Percentiles rank a stretch among this genome's conserved stretches.
phyloP scores from a whole-genome alignment of 2,888 invertebrate genomes.

The Drosophila subsilvestris region DNA sequence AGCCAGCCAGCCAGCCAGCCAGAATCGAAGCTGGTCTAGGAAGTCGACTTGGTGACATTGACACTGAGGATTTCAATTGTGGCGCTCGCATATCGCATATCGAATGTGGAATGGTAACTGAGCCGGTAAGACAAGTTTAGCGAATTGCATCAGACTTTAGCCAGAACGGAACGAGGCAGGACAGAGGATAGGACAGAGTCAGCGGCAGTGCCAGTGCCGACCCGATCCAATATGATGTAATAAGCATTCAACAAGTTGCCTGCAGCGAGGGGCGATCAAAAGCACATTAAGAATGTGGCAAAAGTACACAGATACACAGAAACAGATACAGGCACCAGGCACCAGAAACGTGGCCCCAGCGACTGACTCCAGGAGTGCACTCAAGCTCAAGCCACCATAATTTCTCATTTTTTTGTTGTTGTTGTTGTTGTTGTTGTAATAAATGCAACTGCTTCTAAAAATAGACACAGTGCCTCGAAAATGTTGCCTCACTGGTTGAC shows the following conservation, averaged over 20 bases:
- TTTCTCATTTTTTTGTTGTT: conserved; percentile 73
- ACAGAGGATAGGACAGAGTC: conserved; percentile 1
- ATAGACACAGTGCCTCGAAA: conserved; percentile 59
- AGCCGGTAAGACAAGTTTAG: conserved; percentile 77
- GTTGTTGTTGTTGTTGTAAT: no score
- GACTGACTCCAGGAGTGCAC: conserved; percentile 1
- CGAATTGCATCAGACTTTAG: conserved; percentile 70
- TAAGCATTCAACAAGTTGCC: conserved; percentile 48
- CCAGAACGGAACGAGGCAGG: conserved; percentile 18
- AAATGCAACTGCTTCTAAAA: conserved; percentile 70
- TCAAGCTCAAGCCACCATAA: conserved; percentile 59
- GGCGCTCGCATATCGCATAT: conserved; percentile 76
- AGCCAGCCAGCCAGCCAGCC: not conserved
- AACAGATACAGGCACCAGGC: not conserved
- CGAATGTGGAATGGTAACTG: conserved; percentile 61
- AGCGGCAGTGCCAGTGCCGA: conserved; percentile 14
- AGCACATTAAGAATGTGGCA: conserved; percentile 45
- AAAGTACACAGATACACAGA: conserved; percentile 29
- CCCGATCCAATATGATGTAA: conserved; percentile 70
- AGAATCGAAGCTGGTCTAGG: conserved; percentile 29
- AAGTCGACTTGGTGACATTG: conserved; percentile 66
- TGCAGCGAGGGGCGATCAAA: conserved; percentile 41
- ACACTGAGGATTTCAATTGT: conserved; percentile 79
- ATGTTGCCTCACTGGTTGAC: conserved; percentile 69
- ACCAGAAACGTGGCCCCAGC: not conserved